These are phyloP conservation scores for Perizoma affinitatum DNA, from an alignment of 2,888 invertebrate genomes.

Conservation along the genomic window DNA sequence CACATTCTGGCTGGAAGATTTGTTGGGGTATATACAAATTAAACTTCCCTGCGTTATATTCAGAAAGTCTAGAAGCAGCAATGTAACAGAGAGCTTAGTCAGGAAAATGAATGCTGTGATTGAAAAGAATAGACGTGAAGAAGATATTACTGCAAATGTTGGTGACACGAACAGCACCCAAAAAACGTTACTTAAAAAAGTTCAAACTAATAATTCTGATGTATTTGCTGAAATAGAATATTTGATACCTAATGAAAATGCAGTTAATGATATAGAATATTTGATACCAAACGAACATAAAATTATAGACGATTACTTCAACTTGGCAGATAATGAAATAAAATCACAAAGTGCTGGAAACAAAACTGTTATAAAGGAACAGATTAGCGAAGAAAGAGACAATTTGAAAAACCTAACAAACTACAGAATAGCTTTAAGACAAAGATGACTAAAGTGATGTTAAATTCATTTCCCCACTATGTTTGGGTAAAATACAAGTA, in stretches of 20 bases:
- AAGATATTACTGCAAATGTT: neutral
- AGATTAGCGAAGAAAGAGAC: neutral
- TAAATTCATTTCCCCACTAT: neutral
- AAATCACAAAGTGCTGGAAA: neutral
- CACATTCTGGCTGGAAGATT: slow-evolving; percentile 44
- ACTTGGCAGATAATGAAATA: slow-evolving; percentile 10
- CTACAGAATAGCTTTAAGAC: slow-evolving; percentile 13
- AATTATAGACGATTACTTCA: slow-evolving; percentile 13
- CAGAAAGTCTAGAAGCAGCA: slow-evolving; percentile 17
- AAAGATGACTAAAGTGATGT: neutral
- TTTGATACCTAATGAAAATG: slow-evolving; percentile 1
- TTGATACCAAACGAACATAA: slow-evolving; percentile 2
- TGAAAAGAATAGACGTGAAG: neutral
- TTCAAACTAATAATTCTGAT: neutral
- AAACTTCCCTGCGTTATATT: slow-evolving; percentile 38
- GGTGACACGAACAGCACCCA: no score
- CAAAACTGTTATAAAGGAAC: neutral
- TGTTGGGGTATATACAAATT: slow-evolving; percentile 37
- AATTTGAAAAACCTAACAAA: neutral
- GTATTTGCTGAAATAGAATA: neutral
- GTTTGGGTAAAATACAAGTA: no score
- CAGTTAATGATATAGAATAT: slow-evolving; percentile 1
- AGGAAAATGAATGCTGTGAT: neutral
- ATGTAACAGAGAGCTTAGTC: neutral
- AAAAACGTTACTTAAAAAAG: neutral